Percentiles rank a stretch among this genome's conserved stretches.
Evolutionary conservation across 2,888 invertebrate genomes (phyloP).

Genomic region (Melangyna quadrimaculata): DNA sequence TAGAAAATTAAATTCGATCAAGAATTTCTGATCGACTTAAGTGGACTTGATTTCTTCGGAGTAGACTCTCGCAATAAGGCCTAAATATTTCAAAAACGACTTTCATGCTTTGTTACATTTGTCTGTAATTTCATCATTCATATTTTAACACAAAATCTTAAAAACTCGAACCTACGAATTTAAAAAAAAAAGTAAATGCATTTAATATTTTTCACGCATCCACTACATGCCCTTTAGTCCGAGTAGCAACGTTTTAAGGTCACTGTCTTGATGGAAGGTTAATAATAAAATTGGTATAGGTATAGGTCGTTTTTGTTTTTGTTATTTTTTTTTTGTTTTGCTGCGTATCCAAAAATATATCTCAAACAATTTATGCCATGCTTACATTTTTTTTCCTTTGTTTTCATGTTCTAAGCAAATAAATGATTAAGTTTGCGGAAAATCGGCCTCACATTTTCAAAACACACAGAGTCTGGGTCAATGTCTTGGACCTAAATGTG

Average conservation of each 20-base stretch:
- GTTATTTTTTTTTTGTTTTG: background rate
- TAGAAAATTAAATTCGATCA: no score
- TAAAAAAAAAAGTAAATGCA: no score
- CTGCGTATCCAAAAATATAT: background rate
- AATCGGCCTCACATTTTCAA: slow-evolving; percentile 15
- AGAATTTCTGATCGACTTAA: no score
- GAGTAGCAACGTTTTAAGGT: background rate
- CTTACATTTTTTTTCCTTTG: background rate
- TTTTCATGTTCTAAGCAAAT: background rate
- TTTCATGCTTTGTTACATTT: no score
- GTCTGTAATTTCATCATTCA: no score
- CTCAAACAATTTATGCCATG: slow-evolving; percentile 2
- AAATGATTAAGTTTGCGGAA: background rate
- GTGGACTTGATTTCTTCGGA: no score
- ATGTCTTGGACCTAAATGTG: background rate
- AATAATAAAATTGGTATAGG: background rate
- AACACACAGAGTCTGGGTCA: background rate
- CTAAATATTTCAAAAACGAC: no score
- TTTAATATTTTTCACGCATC: background rate
- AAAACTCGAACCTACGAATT: no score
- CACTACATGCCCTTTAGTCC: background rate
- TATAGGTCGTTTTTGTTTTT: slow-evolving; percentile 1
- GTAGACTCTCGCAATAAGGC: no score
- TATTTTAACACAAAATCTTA: no score
- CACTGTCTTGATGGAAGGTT: background rate